Evolutionary conservation across 2,888 invertebrate genomes (phyloP).

Genomic region (Pocota personata): DNA sequence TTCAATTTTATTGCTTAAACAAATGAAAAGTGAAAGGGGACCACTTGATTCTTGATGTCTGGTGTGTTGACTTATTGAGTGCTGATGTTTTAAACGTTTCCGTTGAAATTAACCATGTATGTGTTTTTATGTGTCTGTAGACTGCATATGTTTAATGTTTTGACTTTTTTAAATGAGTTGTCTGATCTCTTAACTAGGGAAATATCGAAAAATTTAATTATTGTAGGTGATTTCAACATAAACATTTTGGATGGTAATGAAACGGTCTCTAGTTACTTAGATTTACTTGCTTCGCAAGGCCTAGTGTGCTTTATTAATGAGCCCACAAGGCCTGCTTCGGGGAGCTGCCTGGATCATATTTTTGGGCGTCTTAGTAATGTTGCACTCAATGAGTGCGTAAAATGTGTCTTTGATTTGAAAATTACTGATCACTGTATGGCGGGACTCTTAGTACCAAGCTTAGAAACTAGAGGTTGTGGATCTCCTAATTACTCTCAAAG

Average conservation of each 20-base stretch:
- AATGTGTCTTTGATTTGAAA: neutral
- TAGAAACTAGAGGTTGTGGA: neutral
- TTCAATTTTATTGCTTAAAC: neutral
- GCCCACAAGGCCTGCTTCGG: neutral
- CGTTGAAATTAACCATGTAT: no score
- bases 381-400: neutral
- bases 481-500: neutral
- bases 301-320: no score
- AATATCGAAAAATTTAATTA: slow-evolving; percentile 1
- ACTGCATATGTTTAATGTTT: neutral
- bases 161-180: neutral
- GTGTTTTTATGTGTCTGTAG: slow-evolving; percentile 11
- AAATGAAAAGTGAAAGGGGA: neutral
- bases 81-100: slow-evolving; percentile 11
- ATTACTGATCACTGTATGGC: no score
- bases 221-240: neutral
- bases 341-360: slow-evolving; percentile 15
- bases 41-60: neutral
- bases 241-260: slow-evolving; percentile 1
- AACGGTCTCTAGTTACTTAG: slow-evolving; percentile 9
- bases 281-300: no score
- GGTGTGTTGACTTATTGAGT: neutral
- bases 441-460: neutral
- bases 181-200: neutral
- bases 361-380: neutral